Percentiles rank a stretch among this genome's conserved stretches.
Conservation (phyloP, 2,113 vertebrate genomes). For the Corapipo altera region DNA sequence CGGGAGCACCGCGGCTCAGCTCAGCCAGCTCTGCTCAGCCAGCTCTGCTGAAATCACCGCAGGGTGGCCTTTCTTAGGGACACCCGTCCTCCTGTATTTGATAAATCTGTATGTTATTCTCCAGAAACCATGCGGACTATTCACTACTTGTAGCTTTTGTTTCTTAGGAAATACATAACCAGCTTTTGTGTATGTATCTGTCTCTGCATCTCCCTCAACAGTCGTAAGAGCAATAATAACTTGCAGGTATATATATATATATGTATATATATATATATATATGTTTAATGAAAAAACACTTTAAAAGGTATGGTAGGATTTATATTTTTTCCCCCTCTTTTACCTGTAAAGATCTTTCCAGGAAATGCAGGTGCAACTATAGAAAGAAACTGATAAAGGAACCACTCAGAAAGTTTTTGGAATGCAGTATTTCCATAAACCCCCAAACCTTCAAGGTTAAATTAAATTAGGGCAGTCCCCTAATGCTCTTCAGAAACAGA, state of each 20-base stretch:
- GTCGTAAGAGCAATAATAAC: background rate
- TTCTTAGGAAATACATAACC: background rate
- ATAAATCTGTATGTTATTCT: background rate
- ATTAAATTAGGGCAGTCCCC: background rate
- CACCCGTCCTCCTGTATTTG: accelerated
- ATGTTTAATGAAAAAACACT: background rate
- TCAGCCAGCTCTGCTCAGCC: too few relatives aligned
- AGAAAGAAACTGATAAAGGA: background rate
- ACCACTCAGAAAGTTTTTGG: background rate
- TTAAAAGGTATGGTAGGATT: background rate
- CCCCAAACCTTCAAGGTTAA: background rate
- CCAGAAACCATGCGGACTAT: background rate
- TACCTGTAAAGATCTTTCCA: background rate
- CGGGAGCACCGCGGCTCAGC: too few relatives aligned
- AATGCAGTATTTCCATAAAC: background rate
- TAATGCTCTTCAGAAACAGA: background rate
- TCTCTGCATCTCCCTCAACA: background rate
- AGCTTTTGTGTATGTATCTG: background rate
- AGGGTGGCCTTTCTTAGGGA: background rate
- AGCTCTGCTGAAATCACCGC: background rate
- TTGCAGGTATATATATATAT: background rate
- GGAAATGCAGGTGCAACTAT: background rate
- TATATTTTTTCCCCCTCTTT: background rate
- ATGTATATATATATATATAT: too few relatives aligned
- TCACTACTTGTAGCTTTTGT: background rate